These are phyloP conservation scores for Elaphurus davidianus DNA, from an alignment of 2,113 vertebrate species.

Conservation along the genomic window DNA sequence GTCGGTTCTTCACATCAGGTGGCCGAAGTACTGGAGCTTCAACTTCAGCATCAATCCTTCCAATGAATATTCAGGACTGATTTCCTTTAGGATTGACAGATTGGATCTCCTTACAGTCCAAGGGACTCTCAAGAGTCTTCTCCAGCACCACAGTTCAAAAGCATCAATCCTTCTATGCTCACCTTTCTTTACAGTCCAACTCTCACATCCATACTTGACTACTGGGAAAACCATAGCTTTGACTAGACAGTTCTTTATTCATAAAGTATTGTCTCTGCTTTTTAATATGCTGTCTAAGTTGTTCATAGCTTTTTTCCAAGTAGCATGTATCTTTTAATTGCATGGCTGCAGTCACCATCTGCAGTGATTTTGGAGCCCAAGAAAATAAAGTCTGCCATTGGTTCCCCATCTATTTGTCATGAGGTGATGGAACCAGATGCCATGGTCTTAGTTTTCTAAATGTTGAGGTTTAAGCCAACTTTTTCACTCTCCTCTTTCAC, in stretches of 20 bases:
- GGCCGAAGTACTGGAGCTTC: not conserved
- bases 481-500: not conserved
- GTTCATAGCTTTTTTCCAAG: not conserved
- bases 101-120: not conserved
- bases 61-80: not conserved
- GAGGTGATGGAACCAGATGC: not conserved
- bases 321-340: not conserved
- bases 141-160: not conserved
- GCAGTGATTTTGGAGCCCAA: not conserved
- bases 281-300: not conserved
- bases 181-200: not conserved
- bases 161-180: rapidly evolving
- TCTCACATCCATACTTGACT: not conserved
- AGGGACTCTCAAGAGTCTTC: not conserved
- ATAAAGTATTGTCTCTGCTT: not conserved
- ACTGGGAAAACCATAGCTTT: not conserved
- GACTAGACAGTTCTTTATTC: not conserved
- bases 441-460: not conserved
- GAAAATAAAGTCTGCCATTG: not conserved
- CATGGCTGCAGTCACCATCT: not conserved
- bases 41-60: not conserved
- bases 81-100: not conserved
- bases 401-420: not conserved
- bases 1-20: not conserved
- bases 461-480: not conserved